Base-by-base conservation (phyloP, 1,140 invertebrate genomes). In the Drosophila truncata region DNA sequence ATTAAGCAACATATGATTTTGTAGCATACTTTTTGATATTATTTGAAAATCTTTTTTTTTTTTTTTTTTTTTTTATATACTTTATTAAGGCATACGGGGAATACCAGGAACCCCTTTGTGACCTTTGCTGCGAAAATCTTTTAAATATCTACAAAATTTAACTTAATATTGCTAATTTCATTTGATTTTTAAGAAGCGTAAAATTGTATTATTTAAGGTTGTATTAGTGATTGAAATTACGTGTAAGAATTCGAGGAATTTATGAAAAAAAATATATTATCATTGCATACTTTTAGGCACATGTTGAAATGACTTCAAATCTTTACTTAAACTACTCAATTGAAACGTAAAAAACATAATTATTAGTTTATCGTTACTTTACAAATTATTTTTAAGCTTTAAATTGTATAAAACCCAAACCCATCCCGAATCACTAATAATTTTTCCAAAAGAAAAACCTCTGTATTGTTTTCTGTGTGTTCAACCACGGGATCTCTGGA, bases 381-480 rank as follows among this genome's bases (percentile, higher is more conserved):
- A 41, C 8, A 42, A 18, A 18, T 42, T 1, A 13, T 41, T 4
- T 16, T 25, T 8, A 8, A 14, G 23, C 6, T 33, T 20, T 5
- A 16, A 20, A 23, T 10, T 6, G 8, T 5, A 44, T 20, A 13
- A 44, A 6, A 11, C 41, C 18, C 9, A 18, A 42, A 11, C 39
- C 11, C 11, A 10, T 11, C 2, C 4, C 9, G 39, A 41, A 18
- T 18, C n/a, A 11, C 16, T 27, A 1, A 1, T 4, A 49, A 18
- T n/a, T n/a, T 16, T 39, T 13, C 13, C n/a, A 3, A 37, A 8
- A 20, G 29, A 18, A 14, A 18, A 25, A 11, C 29, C 27, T 0
- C 3, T 18, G 13, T 18, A 29, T 52, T 69, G 41, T 20, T 66
- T 9, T 42, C 18, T 6, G 13, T 18, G 44, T 69, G 60, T 29